Percentiles rank a stretch among this genome's conserved stretches.
These are phyloP conservation scores for Hydrotaea cyrtoneurina DNA, from an alignment of 2,888 invertebrate species.

Conservation along the genomic window DNA sequence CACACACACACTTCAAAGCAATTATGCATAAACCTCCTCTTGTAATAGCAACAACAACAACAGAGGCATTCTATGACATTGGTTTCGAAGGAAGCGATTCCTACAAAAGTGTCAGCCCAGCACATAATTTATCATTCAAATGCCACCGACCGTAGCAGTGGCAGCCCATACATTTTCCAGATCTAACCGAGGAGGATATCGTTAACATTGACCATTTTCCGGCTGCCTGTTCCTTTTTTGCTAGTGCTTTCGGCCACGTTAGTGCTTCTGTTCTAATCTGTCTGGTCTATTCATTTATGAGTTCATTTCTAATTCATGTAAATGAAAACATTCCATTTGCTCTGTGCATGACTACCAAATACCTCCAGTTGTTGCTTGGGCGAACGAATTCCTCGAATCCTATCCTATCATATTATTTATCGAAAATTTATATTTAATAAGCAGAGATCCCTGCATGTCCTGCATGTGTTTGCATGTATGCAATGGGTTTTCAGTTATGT, in stretches of 20 bases:
- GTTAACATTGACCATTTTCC: not conserved
- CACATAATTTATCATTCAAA: not conserved
- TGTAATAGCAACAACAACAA: not conserved
- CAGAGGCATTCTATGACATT: not conserved
- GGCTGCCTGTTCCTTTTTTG: too few species aligned
- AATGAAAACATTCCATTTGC: constrained; percentile 16
- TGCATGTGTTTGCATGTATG: not conserved
- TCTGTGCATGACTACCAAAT: constrained; percentile 33
- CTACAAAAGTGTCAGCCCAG: not conserved
- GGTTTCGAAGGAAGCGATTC: not conserved
- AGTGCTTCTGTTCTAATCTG: not conserved
- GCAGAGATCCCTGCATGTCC: not conserved
- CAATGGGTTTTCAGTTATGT: not conserved
- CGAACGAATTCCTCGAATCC: not conserved
- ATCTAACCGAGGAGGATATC: not conserved
- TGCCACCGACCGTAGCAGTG: not conserved
- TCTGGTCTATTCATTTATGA: not conserved
- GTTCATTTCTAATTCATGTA: constrained; percentile 37
- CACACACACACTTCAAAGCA: constrained; percentile 1
- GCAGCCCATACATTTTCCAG: not conserved
- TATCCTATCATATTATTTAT: not conserved
- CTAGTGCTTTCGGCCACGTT: not conserved
- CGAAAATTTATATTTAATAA: not conserved
- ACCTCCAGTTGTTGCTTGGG: not conserved
- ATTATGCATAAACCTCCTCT: not conserved